phyloP scores from a whole-genome alignment of 2,797 vertebrate genomes.

The Gila robusta region DNA sequence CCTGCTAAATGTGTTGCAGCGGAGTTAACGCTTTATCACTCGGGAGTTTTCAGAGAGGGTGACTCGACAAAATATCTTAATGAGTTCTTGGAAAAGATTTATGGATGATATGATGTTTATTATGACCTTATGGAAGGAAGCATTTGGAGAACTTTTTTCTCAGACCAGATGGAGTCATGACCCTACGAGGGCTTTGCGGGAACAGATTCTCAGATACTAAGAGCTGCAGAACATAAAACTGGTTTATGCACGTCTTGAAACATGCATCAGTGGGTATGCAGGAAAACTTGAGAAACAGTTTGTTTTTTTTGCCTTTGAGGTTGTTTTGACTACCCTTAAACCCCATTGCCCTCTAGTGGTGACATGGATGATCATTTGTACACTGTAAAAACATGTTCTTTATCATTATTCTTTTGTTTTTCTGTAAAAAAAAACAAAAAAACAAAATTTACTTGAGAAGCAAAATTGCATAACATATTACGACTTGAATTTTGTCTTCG shows the following conservation, averaged over 20 bases:
- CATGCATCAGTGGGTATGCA: conserved; percentile 34
- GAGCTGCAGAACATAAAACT: neutral
- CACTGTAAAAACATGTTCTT: neutral
- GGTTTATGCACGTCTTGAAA: conserved; percentile 55
- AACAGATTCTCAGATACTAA: conserved; percentile 13
- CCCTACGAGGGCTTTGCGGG: conserved; percentile 34
- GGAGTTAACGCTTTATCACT: conserved; percentile 29
- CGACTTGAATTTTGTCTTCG: neutral
- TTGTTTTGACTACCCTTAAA: conserved; percentile 10
- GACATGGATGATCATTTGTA: neutral
- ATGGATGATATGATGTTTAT: conserved; percentile 28
- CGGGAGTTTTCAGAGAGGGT: conserved; percentile 14
- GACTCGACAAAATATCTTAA: conserved; percentile 40
- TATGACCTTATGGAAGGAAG: conserved; percentile 35
- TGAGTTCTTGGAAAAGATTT: conserved; percentile 41
- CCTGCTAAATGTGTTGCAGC: conserved; percentile 38
- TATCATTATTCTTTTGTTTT: neutral
- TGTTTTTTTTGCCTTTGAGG: neutral
- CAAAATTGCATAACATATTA: neutral
- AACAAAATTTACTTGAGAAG: neutral
- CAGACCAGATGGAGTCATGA: conserved; percentile 32
- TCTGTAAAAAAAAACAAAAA: neutral
- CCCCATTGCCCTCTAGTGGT: conserved; percentile 57
- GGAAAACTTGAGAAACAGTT: conserved; percentile 32
- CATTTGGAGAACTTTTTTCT: conserved; percentile 39